phyloP scores from a whole-genome alignment of 64 coral and sea anemone genomes.

The Trachythela sp. region DNA sequence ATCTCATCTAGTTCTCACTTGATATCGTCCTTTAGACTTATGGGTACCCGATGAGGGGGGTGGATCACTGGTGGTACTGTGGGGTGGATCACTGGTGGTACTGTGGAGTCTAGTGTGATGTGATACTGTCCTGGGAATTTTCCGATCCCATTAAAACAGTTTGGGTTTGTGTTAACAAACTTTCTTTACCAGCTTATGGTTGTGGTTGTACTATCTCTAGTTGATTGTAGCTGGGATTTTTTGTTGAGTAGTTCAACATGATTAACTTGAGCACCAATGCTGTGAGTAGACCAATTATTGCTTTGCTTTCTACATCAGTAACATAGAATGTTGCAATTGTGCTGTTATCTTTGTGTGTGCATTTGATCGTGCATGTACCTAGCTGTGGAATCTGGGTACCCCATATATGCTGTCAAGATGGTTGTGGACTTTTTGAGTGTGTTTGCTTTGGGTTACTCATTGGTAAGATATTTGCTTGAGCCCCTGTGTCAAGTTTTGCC shows the following conservation, averaged over 20 bases:
- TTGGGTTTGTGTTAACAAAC: background rate
- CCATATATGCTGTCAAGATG: conserved; percentile 29
- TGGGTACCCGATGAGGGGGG: background rate
- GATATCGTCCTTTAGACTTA: background rate
- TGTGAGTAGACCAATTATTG: conserved; percentile 21
- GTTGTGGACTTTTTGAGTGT: background rate
- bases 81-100: background rate
- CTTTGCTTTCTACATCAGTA: background rate
- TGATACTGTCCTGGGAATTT: conserved; percentile 42
- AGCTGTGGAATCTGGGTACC: background rate
- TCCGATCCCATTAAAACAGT: conserved; percentile 17
- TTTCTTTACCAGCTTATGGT: background rate
- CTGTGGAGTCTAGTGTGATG: background rate
- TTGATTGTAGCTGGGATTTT: too few relatives aligned
- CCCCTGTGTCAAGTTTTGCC: background rate
- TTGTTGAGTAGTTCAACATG: conserved; percentile 24
- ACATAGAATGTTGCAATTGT: conserved; percentile 15
- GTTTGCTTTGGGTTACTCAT: background rate
- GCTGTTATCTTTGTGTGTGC: background rate
- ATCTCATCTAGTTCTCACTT: background rate
- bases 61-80: background rate
- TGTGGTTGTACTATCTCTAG: too few relatives aligned
- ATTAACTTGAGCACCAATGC: conserved; percentile 15
- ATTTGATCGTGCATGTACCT: background rate
- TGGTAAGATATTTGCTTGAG: background rate